A percentile compares a stretch with the other conserved stretches of the same genome.
Conservation (phyloP, 2,113 vertebrate genomes). For the Scartelaos histophorus region DNA sequence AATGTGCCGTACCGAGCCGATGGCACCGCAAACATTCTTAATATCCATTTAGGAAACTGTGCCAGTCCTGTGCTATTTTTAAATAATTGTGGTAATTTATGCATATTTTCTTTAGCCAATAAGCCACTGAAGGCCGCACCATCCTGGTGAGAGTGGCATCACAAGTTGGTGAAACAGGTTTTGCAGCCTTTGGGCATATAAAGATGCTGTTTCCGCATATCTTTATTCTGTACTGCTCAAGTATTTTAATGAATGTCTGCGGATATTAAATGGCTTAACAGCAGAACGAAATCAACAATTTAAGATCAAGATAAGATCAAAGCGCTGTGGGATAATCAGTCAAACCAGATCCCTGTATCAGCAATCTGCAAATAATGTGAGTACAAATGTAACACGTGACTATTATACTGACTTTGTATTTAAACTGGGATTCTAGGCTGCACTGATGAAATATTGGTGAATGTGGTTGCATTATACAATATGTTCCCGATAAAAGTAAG, state of each 20-base stretch:
- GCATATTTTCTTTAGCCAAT: background rate
- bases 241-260: background rate
- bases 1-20: background rate
- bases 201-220: background rate
- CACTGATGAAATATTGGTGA: background rate
- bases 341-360: background rate
- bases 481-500: background rate
- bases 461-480: too few relatives aligned
- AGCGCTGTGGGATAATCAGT: background rate
- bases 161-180: conserved; percentile 3
- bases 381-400: background rate
- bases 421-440: background rate
- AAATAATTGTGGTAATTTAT: background rate
- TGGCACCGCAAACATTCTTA: background rate
- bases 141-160: background rate
- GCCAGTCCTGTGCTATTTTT: background rate
- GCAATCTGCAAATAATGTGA: background rate
- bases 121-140: background rate
- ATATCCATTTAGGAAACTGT: background rate
- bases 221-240: background rate
- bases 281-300: background rate
- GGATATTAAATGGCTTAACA: background rate
- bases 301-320: background rate
- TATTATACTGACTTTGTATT: background rate
- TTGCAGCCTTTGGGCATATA: background rate